Conservation (phyloP, 2,797 vertebrate genomes). For the Eidolon dupreanum region DNA sequence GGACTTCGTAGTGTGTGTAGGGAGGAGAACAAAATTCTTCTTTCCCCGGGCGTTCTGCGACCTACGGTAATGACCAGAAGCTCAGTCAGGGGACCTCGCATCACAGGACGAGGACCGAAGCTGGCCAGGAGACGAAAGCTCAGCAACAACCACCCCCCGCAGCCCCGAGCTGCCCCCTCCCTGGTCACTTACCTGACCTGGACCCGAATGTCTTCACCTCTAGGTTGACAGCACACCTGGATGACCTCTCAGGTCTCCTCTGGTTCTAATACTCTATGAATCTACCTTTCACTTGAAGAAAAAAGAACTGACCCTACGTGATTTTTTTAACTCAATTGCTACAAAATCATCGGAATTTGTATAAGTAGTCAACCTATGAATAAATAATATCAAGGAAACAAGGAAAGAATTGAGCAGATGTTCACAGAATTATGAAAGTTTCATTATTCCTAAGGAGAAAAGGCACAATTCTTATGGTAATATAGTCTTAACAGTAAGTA, state of each 20-base stretch:
- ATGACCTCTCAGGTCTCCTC: neutral
- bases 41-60: conserved; percentile 84
- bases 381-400: neutral
- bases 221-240: neutral
- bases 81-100: neutral
- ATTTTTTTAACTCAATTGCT: neutral
- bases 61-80: conserved; percentile 74
- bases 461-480: neutral
- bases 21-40: conserved; percentile 87
- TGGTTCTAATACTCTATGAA: neutral
- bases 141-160: neutral
- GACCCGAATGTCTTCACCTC: neutral
- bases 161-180: neutral
- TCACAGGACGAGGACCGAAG: neutral
- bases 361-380: neutral
- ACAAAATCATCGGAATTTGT: neutral
- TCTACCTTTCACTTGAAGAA: neutral
- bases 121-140: rapidly evolving
- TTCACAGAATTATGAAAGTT: neutral
- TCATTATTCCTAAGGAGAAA: neutral
- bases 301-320: neutral
- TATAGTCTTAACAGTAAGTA: neutral
- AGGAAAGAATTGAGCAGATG: neutral
- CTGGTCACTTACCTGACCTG: neutral
- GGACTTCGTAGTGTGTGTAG: conserved; percentile 87